These are phyloP conservation scores for Calliphora vicina DNA, from an alignment of 1,140 invertebrate genomes.

Conservation along the genomic window DNA sequence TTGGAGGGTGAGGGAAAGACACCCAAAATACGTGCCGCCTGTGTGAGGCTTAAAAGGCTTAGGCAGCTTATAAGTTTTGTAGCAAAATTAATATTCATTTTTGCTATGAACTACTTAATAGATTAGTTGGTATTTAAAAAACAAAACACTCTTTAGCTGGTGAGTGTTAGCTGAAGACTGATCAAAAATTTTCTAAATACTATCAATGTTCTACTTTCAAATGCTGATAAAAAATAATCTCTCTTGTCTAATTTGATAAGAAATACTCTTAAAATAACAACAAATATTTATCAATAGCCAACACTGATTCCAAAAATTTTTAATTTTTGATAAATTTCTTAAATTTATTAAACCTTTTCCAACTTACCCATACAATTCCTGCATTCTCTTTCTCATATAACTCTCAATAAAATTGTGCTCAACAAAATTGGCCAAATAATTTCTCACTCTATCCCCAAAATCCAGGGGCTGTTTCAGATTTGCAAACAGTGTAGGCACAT, in stretches of 20 bases:
- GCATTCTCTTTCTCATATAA: neutral
- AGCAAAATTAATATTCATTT: neutral
- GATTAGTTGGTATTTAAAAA: neutral
- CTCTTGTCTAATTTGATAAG: too few species aligned
- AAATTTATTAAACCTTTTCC: too few species aligned
- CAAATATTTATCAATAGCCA: too few species aligned
- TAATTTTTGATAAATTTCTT: too few species aligned
- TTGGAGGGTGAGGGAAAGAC: constrained; percentile 46
- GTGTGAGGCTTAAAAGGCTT: neutral
- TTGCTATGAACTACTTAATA: too few species aligned
- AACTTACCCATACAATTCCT: neutral
- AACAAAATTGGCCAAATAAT: neutral
- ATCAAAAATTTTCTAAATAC: neutral
- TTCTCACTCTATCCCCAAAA: neutral
- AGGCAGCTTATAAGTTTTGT: neutral
- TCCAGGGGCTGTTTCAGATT: constrained; percentile 21
- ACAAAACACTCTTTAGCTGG: neutral
- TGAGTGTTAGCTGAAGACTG: neutral
- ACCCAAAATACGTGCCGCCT: constrained; percentile 43
- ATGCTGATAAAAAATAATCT: too few species aligned
- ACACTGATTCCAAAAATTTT: too few species aligned
- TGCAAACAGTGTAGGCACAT: constrained; percentile 35
- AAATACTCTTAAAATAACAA: too few species aligned
- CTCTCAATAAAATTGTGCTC: neutral
- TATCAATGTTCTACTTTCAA: too few species aligned